Evolutionary conservation across 2,888 invertebrate genomes (phyloP).

Genomic region (Spialia ferax): DNA sequence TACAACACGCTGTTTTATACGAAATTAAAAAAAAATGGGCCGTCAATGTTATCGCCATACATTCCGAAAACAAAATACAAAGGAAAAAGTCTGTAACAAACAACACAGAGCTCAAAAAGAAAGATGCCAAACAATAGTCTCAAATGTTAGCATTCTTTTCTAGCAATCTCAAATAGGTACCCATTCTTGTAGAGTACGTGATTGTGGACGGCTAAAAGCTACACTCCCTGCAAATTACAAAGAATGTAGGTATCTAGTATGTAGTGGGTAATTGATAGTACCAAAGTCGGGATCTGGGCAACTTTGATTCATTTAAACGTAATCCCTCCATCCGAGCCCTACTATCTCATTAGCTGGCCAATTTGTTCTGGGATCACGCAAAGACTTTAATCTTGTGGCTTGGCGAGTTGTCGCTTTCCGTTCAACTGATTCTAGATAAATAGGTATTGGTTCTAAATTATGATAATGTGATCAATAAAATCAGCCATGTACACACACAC

Average conservation of each 20-base stretch:
- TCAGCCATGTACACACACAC: too few species aligned
- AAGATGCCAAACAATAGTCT: slow-evolving; percentile 37
- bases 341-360: slow-evolving; percentile 80
- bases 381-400: slow-evolving; percentile 74
- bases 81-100: slow-evolving; percentile 27
- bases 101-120: slow-evolving; percentile 34
- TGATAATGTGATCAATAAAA: too few species aligned
- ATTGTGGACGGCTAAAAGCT: slow-evolving; percentile 37
- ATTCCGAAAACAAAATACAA: slow-evolving; percentile 31
- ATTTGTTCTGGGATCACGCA: slow-evolving; percentile 74
- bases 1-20: too few species aligned
- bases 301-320: slow-evolving; percentile 77
- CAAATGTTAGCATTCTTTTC: slow-evolving; percentile 40
- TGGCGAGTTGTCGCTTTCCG: slow-evolving; percentile 54
- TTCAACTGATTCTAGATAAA: slow-evolving; percentile 23
- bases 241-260: slow-evolving; percentile 42
- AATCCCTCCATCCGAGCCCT: slow-evolving; percentile 67
- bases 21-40: not conserved
- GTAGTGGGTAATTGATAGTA: slow-evolving; percentile 62
- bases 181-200: slow-evolving; percentile 37
- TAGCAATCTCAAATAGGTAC: slow-evolving; percentile 38
- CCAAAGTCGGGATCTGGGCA: slow-evolving; percentile 53
- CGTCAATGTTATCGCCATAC: not conserved
- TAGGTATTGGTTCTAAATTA: slow-evolving; percentile 18
- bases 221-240: slow-evolving; percentile 37